A percentile compares a stretch with the other conserved stretches of the same genome.
Conservation (phyloP, 2,888 invertebrate genomes). For the Embidobia sp. region DNA sequence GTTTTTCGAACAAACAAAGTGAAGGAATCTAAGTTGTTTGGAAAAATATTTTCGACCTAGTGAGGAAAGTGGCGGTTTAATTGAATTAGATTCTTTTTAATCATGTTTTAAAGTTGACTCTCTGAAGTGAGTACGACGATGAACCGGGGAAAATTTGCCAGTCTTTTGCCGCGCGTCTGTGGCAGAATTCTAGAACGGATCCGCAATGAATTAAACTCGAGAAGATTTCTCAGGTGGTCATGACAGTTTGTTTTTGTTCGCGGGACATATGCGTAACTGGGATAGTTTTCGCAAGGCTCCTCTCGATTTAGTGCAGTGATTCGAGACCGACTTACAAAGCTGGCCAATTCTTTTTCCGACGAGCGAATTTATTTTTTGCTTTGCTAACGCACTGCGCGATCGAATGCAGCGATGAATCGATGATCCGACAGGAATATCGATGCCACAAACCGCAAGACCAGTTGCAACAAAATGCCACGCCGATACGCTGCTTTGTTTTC, state of each 20-base stretch:
- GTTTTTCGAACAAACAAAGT: background rate
- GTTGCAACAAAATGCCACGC: background rate
- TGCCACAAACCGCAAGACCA: background rate
- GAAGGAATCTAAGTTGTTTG: background rate
- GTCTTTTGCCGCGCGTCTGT: too few species aligned
- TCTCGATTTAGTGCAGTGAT: constrained; percentile 58
- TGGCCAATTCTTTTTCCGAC: constrained; percentile 64
- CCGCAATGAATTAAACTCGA: too few species aligned
- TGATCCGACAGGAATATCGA: constrained; percentile 36
- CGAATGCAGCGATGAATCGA: constrained; percentile 32
- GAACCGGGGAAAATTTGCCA: too few species aligned
- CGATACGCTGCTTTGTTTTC: constrained; percentile 2
- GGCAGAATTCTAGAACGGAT: too few species aligned
- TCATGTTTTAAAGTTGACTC: too few species aligned
- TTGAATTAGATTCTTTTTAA: too few species aligned
- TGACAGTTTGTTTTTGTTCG: constrained; percentile 57
- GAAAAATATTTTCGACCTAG: too few species aligned
- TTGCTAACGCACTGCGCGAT: too few species aligned
- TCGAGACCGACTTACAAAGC: constrained; percentile 55
- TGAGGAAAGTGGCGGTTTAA: too few species aligned
- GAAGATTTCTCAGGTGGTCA: constrained; percentile 56
- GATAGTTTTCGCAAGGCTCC: constrained; percentile 50
- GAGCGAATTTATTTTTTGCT: constrained; percentile 57
- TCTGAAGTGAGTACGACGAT: too few species aligned
- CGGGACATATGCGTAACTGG: constrained; percentile 33